Evolutionary conservation across 2,888 invertebrate species (phyloP).

Genomic region (Syrista parreyssii): DNA sequence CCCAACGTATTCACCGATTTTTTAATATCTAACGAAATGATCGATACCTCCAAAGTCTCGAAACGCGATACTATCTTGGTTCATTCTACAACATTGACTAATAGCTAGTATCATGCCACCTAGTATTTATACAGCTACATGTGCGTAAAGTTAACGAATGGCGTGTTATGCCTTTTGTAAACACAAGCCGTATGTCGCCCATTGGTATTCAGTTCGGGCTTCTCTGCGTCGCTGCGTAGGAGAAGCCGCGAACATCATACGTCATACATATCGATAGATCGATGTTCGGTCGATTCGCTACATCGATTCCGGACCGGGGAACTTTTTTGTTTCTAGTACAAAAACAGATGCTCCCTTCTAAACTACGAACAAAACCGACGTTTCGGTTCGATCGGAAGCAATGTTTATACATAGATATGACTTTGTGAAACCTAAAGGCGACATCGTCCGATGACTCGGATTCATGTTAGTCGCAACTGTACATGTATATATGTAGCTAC

Average conservation of each 20-base stretch:
- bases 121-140: not conserved
- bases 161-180: constrained; percentile 10
- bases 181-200: constrained; percentile 16
- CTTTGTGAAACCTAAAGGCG: not conserved
- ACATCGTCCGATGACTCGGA: too few relatives aligned
- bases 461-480: too few relatives aligned
- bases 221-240: not conserved
- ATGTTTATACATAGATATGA: too few relatives aligned
- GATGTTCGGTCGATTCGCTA: too few relatives aligned
- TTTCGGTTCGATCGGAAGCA: too few relatives aligned
- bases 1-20: not conserved
- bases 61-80: not conserved
- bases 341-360: too few relatives aligned
- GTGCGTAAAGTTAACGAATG: not conserved
- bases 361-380: not conserved
- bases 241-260: not conserved
- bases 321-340: not conserved
- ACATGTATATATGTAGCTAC: too few relatives aligned
- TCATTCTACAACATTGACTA: not conserved
- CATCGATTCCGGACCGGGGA: not conserved
- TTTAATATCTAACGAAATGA: not conserved
- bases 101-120: not conserved
- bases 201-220: constrained; percentile 9
- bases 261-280: not conserved
- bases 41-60: not conserved